Percentiles rank a stretch among this genome's conserved stretches.
Conservation (phyloP, 2,797 vertebrate genomes). For the Amblyopsis hoosieri region DNA sequence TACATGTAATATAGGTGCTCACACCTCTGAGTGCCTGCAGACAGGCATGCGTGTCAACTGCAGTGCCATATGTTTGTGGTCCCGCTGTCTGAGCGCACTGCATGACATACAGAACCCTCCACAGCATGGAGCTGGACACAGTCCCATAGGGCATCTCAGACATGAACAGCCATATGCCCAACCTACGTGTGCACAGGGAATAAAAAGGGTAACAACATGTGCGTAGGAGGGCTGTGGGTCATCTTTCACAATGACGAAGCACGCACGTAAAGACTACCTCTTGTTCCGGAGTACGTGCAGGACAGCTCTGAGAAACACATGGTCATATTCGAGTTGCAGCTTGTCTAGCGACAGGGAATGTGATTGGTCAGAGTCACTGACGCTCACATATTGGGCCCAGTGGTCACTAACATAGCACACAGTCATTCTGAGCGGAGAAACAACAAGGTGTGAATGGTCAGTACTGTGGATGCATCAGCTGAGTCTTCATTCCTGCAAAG, state of each 20-base stretch:
- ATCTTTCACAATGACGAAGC: background rate
- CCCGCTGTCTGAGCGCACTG: conserved; percentile 85
- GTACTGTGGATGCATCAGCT: background rate
- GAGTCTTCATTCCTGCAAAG: background rate
- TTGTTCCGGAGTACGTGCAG: conserved; percentile 94
- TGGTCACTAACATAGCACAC: conserved; percentile 95
- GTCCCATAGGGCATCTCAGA: conserved; percentile 97
- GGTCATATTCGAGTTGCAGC: conserved; percentile 93
- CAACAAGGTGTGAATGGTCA: background rate
- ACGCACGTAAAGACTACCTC: conserved; percentile 74
- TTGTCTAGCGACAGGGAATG: conserved; percentile 87
- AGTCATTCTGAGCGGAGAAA: conserved; percentile 82
- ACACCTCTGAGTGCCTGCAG: conserved; percentile 86
- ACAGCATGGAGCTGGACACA: conserved; percentile 90
- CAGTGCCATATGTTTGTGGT: conserved; percentile 73
- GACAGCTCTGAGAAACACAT: conserved; percentile 92
- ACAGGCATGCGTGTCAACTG: conserved; percentile 75
- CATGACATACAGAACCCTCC: conserved; percentile 96
- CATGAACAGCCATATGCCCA: conserved; percentile 99
- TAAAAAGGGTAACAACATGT: background rate
- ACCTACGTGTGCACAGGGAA: conserved; percentile 65
- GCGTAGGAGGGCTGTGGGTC: background rate
- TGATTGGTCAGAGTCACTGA: conserved; percentile 62
- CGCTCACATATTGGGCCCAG: conserved; percentile 89
- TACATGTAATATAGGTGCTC: too few species aligned